phyloP scores from a whole-genome alignment of 2,113 vertebrate genomes.

The Limanda limanda region DNA sequence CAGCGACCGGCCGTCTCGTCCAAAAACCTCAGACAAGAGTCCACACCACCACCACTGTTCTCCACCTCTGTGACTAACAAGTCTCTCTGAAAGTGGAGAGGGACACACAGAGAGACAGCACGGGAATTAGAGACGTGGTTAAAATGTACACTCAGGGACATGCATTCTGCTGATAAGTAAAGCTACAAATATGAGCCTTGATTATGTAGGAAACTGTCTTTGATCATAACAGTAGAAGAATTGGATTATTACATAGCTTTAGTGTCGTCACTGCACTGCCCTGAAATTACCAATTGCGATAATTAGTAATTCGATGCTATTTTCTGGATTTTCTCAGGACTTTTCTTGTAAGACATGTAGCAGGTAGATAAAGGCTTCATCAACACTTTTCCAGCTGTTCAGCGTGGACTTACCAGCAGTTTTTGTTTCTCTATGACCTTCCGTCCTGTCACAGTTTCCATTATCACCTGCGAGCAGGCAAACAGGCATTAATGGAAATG shows the following conservation, averaged over 20 bases:
- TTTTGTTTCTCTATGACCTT: conserved; percentile 72
- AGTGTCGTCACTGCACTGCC: too few species aligned
- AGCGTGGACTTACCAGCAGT: conserved; percentile 73
- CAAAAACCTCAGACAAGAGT: conserved; percentile 76
- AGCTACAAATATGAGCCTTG: too few species aligned
- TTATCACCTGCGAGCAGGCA: conserved; percentile 70
- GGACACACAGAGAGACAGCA: not conserved
- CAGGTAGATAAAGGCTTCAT: not conserved
- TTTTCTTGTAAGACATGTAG: too few species aligned
- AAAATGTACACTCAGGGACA: not conserved
- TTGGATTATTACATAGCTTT: too few species aligned
- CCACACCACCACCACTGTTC: conserved; percentile 71
- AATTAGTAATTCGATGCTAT: too few species aligned
- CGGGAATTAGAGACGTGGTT: not conserved
- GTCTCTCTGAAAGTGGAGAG: conserved; percentile 67
- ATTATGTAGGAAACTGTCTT: too few species aligned
- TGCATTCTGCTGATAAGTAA: too few species aligned
- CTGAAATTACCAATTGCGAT: too few species aligned
- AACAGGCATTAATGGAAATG: not conserved
- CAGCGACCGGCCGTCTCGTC: conserved; percentile 74
- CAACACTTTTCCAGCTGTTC: not conserved
- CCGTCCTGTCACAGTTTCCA: conserved; percentile 81
- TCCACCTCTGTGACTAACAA: conserved; percentile 73
- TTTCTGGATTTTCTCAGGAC: not conserved
- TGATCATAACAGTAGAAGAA: too few species aligned